A percentile compares a stretch with the other conserved stretches of the same genome.
phyloP scores from a whole-genome alignment of 2,113 vertebrate genomes.

The Zosterops borbonicus region DNA sequence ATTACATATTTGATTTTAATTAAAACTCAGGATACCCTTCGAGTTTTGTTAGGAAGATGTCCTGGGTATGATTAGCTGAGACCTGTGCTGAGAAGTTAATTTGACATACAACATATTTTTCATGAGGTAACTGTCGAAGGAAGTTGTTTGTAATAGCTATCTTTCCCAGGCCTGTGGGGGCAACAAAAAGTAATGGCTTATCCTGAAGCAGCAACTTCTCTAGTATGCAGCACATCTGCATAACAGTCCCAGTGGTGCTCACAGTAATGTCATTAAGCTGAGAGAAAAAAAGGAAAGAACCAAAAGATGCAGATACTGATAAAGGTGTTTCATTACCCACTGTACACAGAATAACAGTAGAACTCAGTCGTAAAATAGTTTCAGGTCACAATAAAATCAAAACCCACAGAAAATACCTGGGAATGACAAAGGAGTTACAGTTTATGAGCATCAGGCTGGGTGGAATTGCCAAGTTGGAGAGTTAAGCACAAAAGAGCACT shows the following conservation, averaged over 20 bases:
- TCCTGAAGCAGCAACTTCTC: constrained; percentile 78
- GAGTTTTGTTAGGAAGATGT: constrained; percentile 76
- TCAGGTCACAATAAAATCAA: constrained; percentile 53
- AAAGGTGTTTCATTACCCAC: constrained; percentile 75
- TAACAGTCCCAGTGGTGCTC: constrained; percentile 71
- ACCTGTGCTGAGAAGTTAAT: constrained; percentile 75
- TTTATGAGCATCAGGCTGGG: background rate
- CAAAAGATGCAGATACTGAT: constrained; percentile 70
- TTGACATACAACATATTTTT: constrained; percentile 81
- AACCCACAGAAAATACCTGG: constrained; percentile 36
- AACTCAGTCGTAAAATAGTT: constrained; percentile 50
- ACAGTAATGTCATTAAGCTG: constrained; percentile 77
- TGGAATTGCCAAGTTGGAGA: background rate
- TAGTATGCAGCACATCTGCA: constrained; percentile 75
- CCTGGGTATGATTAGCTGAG: constrained; percentile 77
- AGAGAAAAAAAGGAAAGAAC: constrained; percentile 65
- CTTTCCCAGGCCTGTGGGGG: constrained; percentile 75
- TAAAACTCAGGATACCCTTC: constrained; percentile 81
- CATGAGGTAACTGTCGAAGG: constrained; percentile 78
- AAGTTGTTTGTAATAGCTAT: constrained; percentile 75
- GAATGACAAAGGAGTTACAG: constrained; percentile 34
- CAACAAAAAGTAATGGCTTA: constrained; percentile 81
- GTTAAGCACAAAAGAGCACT: constrained; percentile 16
- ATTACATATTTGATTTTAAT: constrained; percentile 82
- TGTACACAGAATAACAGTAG: constrained; percentile 64